These are phyloP conservation scores for Brachypodius melanocephalos DNA, from an alignment of 2,113 vertebrate species.

Conservation along the genomic window DNA sequence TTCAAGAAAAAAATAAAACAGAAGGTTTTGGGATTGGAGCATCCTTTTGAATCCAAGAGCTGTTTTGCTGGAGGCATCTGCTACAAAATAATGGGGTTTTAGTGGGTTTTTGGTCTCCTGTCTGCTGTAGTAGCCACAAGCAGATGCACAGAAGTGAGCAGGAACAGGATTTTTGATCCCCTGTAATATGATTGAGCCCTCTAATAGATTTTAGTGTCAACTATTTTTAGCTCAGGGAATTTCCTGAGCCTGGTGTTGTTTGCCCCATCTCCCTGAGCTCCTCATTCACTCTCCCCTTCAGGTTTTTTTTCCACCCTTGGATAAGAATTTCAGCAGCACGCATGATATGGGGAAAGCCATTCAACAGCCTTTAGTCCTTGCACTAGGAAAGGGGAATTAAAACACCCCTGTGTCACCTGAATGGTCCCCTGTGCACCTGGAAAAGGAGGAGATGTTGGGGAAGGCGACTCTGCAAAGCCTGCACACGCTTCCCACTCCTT, in stretches of 20 bases:
- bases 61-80: not conserved
- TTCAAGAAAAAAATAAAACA: not conserved
- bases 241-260: not conserved
- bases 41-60: conserved; percentile 3
- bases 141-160: not conserved
- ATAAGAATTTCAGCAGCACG: not conserved
- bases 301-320: not conserved
- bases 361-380: not conserved
- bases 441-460: not conserved
- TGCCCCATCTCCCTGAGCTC: not conserved
- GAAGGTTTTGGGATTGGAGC: not conserved
- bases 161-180: not conserved
- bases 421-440: not conserved
- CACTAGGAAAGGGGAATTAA: not conserved
- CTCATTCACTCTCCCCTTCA: not conserved
- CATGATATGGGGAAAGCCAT: not conserved
- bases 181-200: not conserved
- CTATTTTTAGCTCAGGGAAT: not conserved
- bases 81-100: not conserved
- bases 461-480: fast-evolving
- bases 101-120: not conserved
- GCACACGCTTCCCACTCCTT: fast-evolving
- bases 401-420: not conserved
- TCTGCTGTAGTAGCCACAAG: not conserved
- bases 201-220: not conserved